A percentile compares a stretch with the other conserved stretches of the same genome.
phyloP scores from a whole-genome alignment of 2,797 vertebrate species.

The Scyliorhinus canicula region DNA sequence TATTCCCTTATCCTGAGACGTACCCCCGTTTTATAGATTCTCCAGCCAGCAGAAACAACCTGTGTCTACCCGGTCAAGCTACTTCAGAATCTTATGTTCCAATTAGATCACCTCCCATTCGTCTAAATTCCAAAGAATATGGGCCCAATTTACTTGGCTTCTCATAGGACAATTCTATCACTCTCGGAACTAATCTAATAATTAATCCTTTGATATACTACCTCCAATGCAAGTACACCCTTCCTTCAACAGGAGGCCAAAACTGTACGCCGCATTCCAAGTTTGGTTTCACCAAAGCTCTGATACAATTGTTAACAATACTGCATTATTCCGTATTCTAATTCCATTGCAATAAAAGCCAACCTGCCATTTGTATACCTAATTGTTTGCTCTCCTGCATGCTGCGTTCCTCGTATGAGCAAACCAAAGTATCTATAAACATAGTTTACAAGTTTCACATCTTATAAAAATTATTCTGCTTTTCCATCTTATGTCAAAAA shows the following conservation, averaged over 20 bases:
- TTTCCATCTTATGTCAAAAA: not conserved
- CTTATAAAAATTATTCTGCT: too few species aligned
- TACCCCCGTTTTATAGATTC: too few species aligned
- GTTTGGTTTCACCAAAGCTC: not conserved
- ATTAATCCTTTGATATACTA: too few species aligned
- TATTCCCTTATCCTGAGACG: too few species aligned
- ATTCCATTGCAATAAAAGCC: not conserved
- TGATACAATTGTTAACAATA: not conserved
- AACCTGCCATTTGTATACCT: not conserved
- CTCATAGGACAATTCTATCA: not conserved
- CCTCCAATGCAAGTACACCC: not conserved
- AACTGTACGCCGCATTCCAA: not conserved
- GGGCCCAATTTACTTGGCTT: not conserved
- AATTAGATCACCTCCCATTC: not conserved
- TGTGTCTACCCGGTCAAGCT: too few species aligned
- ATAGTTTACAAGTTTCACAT: too few species aligned
- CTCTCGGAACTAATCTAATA: not conserved
- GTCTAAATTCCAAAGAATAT: not conserved
- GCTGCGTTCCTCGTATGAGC: not conserved
- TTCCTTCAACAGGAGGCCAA: not conserved
- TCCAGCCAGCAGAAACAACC: too few species aligned
- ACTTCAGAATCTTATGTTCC: not conserved
- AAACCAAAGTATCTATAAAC: not conserved
- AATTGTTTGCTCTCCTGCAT: not conserved
- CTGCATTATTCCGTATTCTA: not conserved